A percentile compares a stretch with the other conserved stretches of the same genome.
phyloP scores from a whole-genome alignment of 1,140 invertebrate species.

The Phymorhynchus buccinoides region DNA sequence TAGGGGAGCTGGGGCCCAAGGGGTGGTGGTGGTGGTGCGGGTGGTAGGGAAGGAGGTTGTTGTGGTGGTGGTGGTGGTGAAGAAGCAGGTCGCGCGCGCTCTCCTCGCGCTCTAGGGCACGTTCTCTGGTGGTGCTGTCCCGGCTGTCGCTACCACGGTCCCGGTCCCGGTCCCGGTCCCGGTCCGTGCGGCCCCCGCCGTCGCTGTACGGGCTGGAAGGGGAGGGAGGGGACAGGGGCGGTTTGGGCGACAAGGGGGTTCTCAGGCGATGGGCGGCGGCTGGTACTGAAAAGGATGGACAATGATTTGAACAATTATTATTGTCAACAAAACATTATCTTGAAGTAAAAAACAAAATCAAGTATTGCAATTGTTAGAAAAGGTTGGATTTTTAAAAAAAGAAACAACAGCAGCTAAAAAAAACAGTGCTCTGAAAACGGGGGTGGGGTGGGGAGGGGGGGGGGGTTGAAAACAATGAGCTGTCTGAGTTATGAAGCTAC shows the following conservation, averaged over 20 bases:
- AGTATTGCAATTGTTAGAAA: background rate
- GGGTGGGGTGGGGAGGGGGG: too few relatives aligned
- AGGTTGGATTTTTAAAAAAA: too few relatives aligned
- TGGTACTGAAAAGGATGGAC: background rate
- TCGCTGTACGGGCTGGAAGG: slow-evolving; percentile 34
- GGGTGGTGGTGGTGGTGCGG: slow-evolving; percentile 9
- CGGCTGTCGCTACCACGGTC: slow-evolving; percentile 4
- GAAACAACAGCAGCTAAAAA: too few relatives aligned
- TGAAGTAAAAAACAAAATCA: background rate
- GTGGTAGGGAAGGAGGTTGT: slow-evolving; percentile 33
- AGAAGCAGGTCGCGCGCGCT: background rate
- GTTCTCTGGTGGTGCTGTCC: background rate
- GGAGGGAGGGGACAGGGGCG: slow-evolving; percentile 40
- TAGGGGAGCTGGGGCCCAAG: slow-evolving; percentile 39
- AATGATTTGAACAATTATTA: too few relatives aligned
- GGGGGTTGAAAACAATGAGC: too few relatives aligned
- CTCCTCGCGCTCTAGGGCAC: slow-evolving; percentile 1
- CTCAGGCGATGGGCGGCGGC: slow-evolving; percentile 34
- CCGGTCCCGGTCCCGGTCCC: slow-evolving; percentile 2
- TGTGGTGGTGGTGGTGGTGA: background rate
- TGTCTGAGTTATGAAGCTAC: too few relatives aligned
- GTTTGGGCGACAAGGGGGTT: slow-evolving; percentile 36
- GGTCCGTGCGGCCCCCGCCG: slow-evolving; percentile 27
- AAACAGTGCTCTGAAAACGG: too few relatives aligned
- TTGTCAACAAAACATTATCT: too few relatives aligned